A percentile compares a stretch with the other conserved stretches of the same genome.
phyloP scores from a whole-genome alignment of 2,888 invertebrate species.

The Drosophila paranaensis region DNA sequence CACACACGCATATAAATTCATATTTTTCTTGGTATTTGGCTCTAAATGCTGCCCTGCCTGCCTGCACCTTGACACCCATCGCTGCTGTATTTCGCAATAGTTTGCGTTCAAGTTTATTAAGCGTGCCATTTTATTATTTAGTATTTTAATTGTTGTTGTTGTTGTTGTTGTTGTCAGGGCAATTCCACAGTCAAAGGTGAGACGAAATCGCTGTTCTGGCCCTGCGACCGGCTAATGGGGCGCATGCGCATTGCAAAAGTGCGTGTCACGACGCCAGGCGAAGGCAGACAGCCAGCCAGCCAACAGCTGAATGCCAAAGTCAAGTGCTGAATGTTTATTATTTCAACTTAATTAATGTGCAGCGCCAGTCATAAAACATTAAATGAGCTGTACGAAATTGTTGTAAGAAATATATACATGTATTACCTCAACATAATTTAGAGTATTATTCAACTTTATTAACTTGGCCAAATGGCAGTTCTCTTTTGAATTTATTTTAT shows the following conservation, averaged over 20 bases:
- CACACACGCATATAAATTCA: constrained; percentile 20
- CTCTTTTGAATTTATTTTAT: background rate
- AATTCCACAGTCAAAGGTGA: constrained; percentile 39
- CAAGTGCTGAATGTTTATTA: constrained; percentile 20
- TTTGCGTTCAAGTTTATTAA: constrained; percentile 22
- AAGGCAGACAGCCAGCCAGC: background rate
- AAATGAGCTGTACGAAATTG: background rate
- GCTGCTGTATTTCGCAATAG: constrained; percentile 23
- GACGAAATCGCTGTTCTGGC: constrained; percentile 41
- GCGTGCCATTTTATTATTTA: constrained; percentile 17
- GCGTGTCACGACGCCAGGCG: constrained; percentile 57
- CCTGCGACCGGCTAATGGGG: constrained; percentile 42
- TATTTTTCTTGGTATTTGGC: constrained; percentile 30
- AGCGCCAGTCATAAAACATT: background rate
- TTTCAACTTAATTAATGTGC: background rate
- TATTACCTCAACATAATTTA: background rate
- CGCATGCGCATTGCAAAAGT: constrained; percentile 56
- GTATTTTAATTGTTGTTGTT: constrained; percentile 16
- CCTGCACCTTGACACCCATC: constrained; percentile 66
- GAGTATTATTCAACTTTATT: background rate
- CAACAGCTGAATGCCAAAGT: constrained; percentile 33
- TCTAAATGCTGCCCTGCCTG: constrained; percentile 13
- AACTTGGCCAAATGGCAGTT: background rate
- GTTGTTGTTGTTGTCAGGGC: constrained; percentile 18
- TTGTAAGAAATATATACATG: no score